phyloP scores from a whole-genome alignment of 2,797 vertebrate genomes.

The Kryptolebias ocellatus region DNA sequence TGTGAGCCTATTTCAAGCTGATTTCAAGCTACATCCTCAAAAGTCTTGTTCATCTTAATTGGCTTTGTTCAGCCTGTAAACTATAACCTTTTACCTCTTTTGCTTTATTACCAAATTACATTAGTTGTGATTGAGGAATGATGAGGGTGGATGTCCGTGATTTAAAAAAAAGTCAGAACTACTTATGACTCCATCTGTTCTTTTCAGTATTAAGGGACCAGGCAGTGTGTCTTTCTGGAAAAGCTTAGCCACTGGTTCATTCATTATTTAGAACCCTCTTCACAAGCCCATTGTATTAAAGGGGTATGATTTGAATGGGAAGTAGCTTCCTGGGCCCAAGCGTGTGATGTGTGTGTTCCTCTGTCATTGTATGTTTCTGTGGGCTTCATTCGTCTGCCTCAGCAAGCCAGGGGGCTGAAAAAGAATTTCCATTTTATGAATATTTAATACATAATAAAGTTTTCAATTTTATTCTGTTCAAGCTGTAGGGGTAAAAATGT shows the following conservation, averaged over 20 bases:
- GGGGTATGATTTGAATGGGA: conserved; percentile 80
- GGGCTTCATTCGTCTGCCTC: conserved; percentile 76
- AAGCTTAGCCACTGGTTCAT: conserved; percentile 75
- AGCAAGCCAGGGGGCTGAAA: conserved; percentile 75
- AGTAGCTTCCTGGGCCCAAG: conserved; percentile 71
- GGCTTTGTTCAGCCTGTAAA: conserved; percentile 59
- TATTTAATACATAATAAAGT: conserved; percentile 84
- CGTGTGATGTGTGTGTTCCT: conserved; percentile 78
- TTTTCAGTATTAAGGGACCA: conserved; percentile 64
- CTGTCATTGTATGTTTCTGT: conserved; percentile 79
- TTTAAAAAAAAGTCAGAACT: conserved; percentile 52
- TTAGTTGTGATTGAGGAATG: conserved; percentile 58
- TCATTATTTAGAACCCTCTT: conserved; percentile 79
- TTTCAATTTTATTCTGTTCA: conserved; percentile 80
- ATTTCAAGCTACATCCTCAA: conserved; percentile 50
- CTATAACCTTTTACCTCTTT: conserved; percentile 54
- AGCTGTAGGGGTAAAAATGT: conserved; percentile 64
- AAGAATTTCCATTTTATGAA: conserved; percentile 83
- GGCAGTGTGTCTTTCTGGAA: conserved; percentile 75
- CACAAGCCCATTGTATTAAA: conserved; percentile 75
- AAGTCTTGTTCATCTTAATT: conserved; percentile 58
- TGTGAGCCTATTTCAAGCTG: conserved; percentile 62
- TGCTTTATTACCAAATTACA: conserved; percentile 47
- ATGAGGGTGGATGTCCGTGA: conserved; percentile 35
- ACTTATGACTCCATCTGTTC: conserved; percentile 67